These are phyloP conservation scores for Hirudinaria manillensis DNA, from an alignment of 2,888 invertebrate species.

Conservation along the genomic window DNA sequence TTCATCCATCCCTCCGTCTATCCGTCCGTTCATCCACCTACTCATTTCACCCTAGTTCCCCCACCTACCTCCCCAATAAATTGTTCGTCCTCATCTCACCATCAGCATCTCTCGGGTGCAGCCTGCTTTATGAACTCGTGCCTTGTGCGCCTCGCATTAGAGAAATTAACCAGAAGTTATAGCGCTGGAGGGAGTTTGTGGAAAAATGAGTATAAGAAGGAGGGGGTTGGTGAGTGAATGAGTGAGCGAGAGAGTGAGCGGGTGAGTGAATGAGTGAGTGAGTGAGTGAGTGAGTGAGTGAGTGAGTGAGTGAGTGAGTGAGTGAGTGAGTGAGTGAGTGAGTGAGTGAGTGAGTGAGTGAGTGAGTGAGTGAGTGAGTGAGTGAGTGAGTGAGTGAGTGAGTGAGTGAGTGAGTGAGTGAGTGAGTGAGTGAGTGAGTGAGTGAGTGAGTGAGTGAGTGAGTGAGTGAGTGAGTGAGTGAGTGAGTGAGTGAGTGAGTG, in stretches of 20 bases:
- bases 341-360: conserved; percentile 27
- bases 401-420: conserved; percentile 34
- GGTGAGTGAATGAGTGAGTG: conserved; percentile 27
- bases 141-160: too few relatives aligned
- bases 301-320: conserved; percentile 28
- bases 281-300: conserved; percentile 31
- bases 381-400: conserved; percentile 32
- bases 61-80: too few relatives aligned
- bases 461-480: not conserved
- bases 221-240: conserved; percentile 26
- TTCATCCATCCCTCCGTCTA: too few relatives aligned
- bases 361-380: conserved; percentile 34
- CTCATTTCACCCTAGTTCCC: too few relatives aligned
- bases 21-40: too few relatives aligned
- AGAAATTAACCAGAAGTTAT: too few relatives aligned
- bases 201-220: too few relatives aligned
- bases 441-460: conserved; percentile 33
- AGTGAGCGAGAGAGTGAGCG: conserved; percentile 30
- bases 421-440: conserved; percentile 35
- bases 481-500: not conserved
- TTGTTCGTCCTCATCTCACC: too few relatives aligned
- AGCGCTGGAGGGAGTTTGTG: too few relatives aligned
- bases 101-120: too few relatives aligned
- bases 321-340: conserved; percentile 25
- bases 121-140: too few relatives aligned